A percentile compares a stretch with the other conserved stretches of the same genome.
Conservation (phyloP, 2,113 vertebrate genomes). For the Phylloscopus trochiloides region DNA sequence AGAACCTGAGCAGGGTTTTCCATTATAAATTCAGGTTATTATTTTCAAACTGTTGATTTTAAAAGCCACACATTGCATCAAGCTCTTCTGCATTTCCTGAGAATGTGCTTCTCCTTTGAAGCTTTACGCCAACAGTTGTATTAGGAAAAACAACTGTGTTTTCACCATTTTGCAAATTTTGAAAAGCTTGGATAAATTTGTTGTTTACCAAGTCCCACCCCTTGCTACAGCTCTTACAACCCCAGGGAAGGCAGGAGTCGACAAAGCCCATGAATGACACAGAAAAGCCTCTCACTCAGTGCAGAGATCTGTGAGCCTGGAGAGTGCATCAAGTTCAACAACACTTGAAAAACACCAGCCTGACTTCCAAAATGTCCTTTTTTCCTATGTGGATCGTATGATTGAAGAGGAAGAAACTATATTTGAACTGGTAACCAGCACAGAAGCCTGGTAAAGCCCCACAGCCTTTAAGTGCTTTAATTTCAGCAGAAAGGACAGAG, state of each 20-base stretch:
- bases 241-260: neutral
- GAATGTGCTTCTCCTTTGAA: neutral
- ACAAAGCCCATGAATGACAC: neutral
- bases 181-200: neutral
- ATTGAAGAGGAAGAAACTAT: neutral
- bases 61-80: neutral
- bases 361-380: neutral
- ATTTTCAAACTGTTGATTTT: neutral
- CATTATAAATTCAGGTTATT: neutral
- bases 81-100: neutral
- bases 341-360: neutral
- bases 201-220: neutral
- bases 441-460: neutral
- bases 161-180: neutral
- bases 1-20: neutral
- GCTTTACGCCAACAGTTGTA: neutral
- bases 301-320: neutral
- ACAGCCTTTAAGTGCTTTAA: neutral
- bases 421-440: neutral
- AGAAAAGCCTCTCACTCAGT: neutral
- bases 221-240: neutral
- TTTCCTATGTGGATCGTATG: rapidly evolving
- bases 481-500: neutral
- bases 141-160: neutral
- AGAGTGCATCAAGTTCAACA: neutral